Evolutionary conservation across 2,797 vertebrate genomes (phyloP).

Genomic region (Anabacerthia variegaticeps): DNA sequence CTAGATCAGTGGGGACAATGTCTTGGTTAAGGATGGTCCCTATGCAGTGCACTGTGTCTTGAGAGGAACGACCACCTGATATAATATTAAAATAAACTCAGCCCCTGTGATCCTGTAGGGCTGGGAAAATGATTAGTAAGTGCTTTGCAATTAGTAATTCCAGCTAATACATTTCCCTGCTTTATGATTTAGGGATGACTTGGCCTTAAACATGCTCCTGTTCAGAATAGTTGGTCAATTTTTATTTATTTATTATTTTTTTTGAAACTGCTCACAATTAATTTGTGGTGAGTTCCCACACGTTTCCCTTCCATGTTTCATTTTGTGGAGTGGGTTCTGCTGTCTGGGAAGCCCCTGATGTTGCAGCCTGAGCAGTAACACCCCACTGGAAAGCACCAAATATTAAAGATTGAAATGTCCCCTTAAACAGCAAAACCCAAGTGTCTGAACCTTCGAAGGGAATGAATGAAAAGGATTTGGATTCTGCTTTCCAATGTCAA

Average conservation of each 20-base stretch:
- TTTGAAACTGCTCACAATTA: background rate
- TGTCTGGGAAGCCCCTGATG: background rate
- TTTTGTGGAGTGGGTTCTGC: background rate
- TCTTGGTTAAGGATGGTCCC: background rate
- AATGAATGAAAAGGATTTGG: background rate
- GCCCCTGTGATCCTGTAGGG: background rate
- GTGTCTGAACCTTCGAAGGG: background rate
- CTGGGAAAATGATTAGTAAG: background rate
- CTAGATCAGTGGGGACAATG: fast-evolving
- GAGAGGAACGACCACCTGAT: background rate
- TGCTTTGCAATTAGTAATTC: background rate
- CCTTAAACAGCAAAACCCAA: background rate
- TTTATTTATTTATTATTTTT: background rate
- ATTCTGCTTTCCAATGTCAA: background rate
- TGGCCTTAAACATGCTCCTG: background rate
- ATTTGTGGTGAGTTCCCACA: background rate
- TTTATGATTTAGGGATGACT: background rate
- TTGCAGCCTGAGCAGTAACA: background rate
- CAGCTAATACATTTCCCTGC: background rate
- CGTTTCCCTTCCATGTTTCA: background rate
- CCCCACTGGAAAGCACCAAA: background rate
- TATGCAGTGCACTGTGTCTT: fast-evolving
- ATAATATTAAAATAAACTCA: background rate
- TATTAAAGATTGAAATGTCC: background rate
- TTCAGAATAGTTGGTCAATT: background rate